phyloP scores from a whole-genome alignment of 2,797 vertebrate species.

The Agapornis canus region DNA sequence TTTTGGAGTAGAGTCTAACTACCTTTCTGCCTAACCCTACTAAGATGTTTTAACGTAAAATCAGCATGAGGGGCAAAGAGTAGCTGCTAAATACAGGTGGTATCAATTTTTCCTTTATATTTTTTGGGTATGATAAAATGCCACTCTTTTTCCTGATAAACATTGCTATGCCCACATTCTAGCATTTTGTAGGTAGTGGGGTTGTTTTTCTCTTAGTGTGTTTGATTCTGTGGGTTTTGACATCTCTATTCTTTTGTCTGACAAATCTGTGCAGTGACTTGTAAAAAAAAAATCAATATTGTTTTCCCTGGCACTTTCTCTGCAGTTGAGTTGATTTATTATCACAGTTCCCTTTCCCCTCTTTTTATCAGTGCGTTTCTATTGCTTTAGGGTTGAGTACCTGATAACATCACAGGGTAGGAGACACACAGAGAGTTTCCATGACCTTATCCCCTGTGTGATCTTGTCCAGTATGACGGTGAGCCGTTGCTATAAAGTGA shows the following conservation, averaged over 20 bases:
- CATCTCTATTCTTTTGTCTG: slow-evolving; percentile 77
- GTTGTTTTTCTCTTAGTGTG: slow-evolving; percentile 54
- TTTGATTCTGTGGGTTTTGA: slow-evolving; percentile 66
- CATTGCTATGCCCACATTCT: background rate
- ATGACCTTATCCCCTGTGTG: slow-evolving; percentile 68
- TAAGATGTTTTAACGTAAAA: background rate
- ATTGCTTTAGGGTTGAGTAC: slow-evolving; percentile 71
- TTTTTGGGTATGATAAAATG: background rate
- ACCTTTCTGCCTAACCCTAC: background rate
- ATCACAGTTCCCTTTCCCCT: slow-evolving; percentile 40
- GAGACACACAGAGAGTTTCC: slow-evolving; percentile 43
- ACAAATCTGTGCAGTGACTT: slow-evolving; percentile 76
- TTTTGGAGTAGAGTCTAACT: background rate
- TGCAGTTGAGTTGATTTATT: slow-evolving; percentile 78
- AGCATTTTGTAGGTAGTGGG: background rate
- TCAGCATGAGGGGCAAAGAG: background rate
- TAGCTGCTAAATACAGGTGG: background rate
- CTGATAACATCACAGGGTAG: slow-evolving; percentile 64
- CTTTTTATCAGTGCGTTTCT: slow-evolving; percentile 69
- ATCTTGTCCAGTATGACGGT: slow-evolving; percentile 67
- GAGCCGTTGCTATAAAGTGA: slow-evolving; percentile 50
- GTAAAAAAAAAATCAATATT: slow-evolving; percentile 78
- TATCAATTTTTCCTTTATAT: background rate
- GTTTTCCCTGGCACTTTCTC: slow-evolving; percentile 68
- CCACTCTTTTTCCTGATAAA: background rate